Conservation (phyloP, 2,113 vertebrate genomes). For the Eulemur macaco region DNA sequence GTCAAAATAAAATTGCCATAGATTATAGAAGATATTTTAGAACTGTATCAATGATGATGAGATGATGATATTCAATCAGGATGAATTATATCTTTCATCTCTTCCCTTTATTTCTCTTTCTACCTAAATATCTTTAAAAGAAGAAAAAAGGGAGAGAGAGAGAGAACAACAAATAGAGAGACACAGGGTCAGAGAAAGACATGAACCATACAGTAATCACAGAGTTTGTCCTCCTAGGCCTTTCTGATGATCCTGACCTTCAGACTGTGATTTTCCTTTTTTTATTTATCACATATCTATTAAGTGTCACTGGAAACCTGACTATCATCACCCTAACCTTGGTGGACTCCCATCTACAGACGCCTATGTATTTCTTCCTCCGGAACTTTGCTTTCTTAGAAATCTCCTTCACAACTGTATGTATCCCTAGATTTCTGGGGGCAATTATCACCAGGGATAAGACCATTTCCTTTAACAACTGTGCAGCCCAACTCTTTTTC, state of each 20-base stretch:
- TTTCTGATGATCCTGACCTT: conserved; percentile 68
- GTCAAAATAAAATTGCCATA: background rate
- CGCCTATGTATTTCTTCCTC: conserved; percentile 68
- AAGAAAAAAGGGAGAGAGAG: background rate
- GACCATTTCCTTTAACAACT: conserved; percentile 69
- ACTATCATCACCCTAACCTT: conserved; percentile 53
- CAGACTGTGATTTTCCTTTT: conserved; percentile 64
- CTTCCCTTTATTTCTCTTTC: background rate
- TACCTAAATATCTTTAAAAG: background rate
- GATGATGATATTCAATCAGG: background rate
- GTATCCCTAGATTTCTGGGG: conserved; percentile 61
- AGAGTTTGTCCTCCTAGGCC: conserved; percentile 65
- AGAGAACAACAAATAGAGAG: background rate
- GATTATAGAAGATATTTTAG: background rate
- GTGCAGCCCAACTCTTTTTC: conserved; percentile 76
- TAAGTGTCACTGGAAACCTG: conserved; percentile 54
- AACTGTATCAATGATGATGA: background rate
- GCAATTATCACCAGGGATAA: conserved; percentile 71
- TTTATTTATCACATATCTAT: conserved; percentile 44
- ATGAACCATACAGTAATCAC: conserved; percentile 63
- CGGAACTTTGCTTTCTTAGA: conserved; percentile 70
- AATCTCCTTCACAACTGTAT: conserved; percentile 69
- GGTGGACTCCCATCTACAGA: conserved; percentile 52
- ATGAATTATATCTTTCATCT: background rate
- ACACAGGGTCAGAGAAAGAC: background rate